A percentile compares a stretch with the other conserved stretches of the same genome.
Conservation (phyloP, 2,888 invertebrate species). For the Andrena marginata region DNA sequence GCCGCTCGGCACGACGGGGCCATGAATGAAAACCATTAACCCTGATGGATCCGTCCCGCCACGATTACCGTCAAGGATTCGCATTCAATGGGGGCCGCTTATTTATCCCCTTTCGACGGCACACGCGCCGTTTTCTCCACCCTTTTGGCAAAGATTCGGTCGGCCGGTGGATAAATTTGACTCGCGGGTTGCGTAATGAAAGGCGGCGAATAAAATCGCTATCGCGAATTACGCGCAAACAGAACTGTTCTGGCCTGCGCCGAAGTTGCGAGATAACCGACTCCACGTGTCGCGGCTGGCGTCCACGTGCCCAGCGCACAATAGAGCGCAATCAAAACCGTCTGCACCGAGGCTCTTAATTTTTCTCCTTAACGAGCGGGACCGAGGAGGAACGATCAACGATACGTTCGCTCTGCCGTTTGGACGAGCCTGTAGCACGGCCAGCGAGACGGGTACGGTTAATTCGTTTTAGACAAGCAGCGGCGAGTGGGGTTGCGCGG, state of each 20-base stretch:
- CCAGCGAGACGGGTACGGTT: neutral
- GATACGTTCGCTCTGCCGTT: neutral
- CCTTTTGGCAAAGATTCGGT: conserved; percentile 53
- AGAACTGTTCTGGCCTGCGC: conserved; percentile 4
- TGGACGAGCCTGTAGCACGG: neutral
- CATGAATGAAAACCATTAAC: conserved; percentile 23
- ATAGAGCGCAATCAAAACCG: neutral
- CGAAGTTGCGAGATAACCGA: conserved; percentile 36
- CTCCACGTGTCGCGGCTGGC: conserved; percentile 4
- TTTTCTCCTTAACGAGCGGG: neutral
- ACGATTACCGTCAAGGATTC: neutral
- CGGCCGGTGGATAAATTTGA: conserved; percentile 50
- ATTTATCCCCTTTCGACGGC: neutral
- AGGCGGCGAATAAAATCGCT: conserved; percentile 38
- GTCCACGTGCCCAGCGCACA: conserved; percentile 13
- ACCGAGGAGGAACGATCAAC: neutral
- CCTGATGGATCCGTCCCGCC: neutral
- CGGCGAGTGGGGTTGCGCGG: neutral
- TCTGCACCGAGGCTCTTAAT: neutral
- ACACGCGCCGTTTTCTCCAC: conserved; percentile 18
- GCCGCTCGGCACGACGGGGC: neutral
- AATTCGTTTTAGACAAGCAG: conserved; percentile 18
- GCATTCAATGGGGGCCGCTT: neutral
- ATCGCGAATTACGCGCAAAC: conserved; percentile 38
- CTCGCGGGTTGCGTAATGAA: conserved; percentile 42